Conservation (phyloP, 2,888 invertebrate species). For the Colletes collaris region DNA sequence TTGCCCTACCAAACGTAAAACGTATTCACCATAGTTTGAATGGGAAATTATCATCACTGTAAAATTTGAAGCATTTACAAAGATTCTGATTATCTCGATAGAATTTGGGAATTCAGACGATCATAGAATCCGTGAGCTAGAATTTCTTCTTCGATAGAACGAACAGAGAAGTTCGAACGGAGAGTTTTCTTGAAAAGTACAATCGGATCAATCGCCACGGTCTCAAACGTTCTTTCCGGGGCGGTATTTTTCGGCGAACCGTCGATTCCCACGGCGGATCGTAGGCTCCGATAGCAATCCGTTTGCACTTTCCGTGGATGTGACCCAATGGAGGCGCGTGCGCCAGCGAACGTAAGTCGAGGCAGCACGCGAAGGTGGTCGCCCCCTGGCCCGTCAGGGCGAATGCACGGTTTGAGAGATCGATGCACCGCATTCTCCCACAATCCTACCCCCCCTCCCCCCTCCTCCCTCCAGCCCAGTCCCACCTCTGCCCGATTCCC, state of each 20-base stretch:
- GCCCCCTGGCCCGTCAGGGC: conserved; percentile 78
- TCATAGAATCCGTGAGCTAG: no score
- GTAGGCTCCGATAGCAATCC: neutral
- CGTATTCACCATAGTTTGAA: no score
- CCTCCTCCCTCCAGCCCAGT: conserved; percentile 12
- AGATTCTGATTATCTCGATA: no score
- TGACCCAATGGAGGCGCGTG: conserved; percentile 57
- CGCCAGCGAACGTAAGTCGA: conserved; percentile 63
- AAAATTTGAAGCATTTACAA: no score
- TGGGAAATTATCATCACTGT: no score
- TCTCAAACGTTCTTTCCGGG: no score
- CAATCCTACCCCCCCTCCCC: conserved; percentile 40
- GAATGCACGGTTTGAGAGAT: conserved; percentile 76
- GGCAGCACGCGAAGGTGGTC: conserved; percentile 76
- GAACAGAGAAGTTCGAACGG: no score
- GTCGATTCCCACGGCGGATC: conserved; percentile 9
- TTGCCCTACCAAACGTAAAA: no score
- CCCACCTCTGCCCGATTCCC: conserved; percentile 65
- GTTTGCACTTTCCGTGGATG: conserved; percentile 18
- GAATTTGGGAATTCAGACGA: no score
- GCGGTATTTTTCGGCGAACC: conserved; percentile 5
- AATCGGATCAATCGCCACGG: no score
- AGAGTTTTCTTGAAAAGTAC: no score
- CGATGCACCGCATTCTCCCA: conserved; percentile 77
- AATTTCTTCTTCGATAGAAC: no score